Conservation (phyloP, 2,888 invertebrate genomes). For the Resseliella maxima region DNA sequence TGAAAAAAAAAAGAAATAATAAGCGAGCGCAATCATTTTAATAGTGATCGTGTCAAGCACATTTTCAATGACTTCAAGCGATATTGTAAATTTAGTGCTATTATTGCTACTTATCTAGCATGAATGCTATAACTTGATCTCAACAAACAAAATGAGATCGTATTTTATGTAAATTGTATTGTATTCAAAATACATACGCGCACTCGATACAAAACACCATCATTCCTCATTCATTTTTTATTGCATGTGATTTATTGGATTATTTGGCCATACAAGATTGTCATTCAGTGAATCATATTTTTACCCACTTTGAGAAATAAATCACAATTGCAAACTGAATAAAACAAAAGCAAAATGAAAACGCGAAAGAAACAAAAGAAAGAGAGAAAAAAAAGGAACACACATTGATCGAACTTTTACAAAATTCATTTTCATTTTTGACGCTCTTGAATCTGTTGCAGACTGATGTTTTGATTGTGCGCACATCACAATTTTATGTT, state of each 20-base stretch:
- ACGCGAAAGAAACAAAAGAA: no score
- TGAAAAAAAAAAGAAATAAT: no score
- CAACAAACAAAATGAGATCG: background rate
- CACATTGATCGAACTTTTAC: no score
- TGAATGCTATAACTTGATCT: background rate
- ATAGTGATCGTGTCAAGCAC: background rate
- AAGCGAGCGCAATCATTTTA: background rate
- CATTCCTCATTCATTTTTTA: background rate
- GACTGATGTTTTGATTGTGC: no score
- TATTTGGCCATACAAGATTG: background rate
- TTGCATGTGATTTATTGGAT: background rate
- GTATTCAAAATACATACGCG: no score
- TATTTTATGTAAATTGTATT: background rate
- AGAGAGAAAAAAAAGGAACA: no score
- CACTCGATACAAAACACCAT: background rate
- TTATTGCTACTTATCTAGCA: conserved; percentile 16
- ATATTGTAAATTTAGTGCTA: background rate
- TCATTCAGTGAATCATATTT: background rate
- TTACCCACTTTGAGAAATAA: background rate
- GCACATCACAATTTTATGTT: background rate
- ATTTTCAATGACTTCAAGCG: background rate
- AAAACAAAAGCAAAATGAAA: background rate
- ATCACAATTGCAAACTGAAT: background rate
- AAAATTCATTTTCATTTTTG: no score
- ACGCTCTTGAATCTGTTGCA: no score